Base-by-base conservation (phyloP, 2,113 vertebrate species). In the Sinocyclocheilus anshuiensis region DNA sequence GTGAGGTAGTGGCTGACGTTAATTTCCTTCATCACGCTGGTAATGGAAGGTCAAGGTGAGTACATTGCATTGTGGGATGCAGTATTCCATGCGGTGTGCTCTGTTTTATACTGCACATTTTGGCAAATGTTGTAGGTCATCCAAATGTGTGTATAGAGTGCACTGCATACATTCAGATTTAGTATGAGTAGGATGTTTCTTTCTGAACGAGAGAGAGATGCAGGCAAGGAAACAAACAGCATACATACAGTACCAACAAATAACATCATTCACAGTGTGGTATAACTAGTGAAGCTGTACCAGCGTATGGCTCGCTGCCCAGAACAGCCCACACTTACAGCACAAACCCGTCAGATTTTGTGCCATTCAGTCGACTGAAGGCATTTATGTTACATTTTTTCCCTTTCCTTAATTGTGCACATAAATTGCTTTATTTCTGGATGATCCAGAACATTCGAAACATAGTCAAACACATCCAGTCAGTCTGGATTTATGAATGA, bases 281-380 rank as follows among this genome's bases (percentile, higher is more conserved):
- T 29, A 26, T 50, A 76, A 50, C 75, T 77, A 53, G 48, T 53
- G 75, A 53, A 53, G 75, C 75, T 53, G 75, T 77, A 53, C 48
- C 24, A 53, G 15, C 24, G 15, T 53, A 77, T 13, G 75, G 75
- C 75, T 77, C 48, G 5, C 45, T 77, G 75, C 75, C 75, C 75
- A 77, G 75, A 78, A 78, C 50, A 22, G 24, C 76, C 76, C 50
- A 78, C 76, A 78, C 76, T 75, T 42, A 15, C 71, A 53, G 5
- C 71, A 81, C 50, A 84, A 61, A 77, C 29, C 77, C 86, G 74
- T 22, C 36, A 59, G 18, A 59, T 59, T 57, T 8, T 42, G 42
- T 45, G 55, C 61, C 61, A 65, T 4, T 65, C 61, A 75, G 18
- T 22, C 18, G 16, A 22, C 15, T 20, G 69, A 39, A 74, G 1